Percentiles rank a stretch among this genome's conserved stretches.
Evolutionary conservation across 2,113 vertebrate genomes (phyloP).

Genomic region (Burhinus bistriatus): DNA sequence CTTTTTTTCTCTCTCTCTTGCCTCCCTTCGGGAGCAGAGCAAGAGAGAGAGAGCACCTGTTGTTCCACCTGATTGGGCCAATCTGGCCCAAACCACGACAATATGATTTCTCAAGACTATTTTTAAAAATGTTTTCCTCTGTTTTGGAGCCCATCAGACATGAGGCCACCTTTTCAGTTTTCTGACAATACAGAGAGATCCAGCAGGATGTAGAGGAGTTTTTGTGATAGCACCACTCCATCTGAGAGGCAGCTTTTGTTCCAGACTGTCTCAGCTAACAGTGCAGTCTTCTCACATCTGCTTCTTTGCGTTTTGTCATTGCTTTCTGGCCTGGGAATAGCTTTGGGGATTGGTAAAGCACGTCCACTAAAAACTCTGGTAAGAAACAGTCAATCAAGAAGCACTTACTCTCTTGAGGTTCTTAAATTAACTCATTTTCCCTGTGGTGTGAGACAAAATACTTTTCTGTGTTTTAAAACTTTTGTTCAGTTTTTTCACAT

Average conservation of each 20-base stretch:
- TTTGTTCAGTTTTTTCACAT: rapidly evolving
- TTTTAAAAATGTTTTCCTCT: background rate
- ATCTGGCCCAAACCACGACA: no score
- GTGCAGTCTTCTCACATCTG: background rate
- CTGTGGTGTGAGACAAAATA: background rate
- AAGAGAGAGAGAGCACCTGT: no score
- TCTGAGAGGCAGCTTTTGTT: background rate
- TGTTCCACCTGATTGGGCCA: no score
- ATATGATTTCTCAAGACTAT: background rate
- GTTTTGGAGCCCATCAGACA: background rate
- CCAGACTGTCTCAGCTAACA: background rate
- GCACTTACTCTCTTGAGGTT: background rate
- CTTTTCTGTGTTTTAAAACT: background rate
- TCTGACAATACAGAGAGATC: background rate
- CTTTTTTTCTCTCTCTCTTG: no score
- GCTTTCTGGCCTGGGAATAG: background rate
- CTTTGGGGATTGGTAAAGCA: background rate
- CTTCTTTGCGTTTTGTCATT: background rate
- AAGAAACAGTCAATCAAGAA: background rate
- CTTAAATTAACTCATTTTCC: background rate
- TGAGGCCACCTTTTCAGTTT: background rate
- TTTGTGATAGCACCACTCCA: background rate
- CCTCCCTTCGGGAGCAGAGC: no score
- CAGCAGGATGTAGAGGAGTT: background rate
- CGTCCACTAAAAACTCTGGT: background rate